Evolutionary conservation across 2,113 vertebrate genomes (phyloP).

Genomic region (Aramus guarauna): DNA sequence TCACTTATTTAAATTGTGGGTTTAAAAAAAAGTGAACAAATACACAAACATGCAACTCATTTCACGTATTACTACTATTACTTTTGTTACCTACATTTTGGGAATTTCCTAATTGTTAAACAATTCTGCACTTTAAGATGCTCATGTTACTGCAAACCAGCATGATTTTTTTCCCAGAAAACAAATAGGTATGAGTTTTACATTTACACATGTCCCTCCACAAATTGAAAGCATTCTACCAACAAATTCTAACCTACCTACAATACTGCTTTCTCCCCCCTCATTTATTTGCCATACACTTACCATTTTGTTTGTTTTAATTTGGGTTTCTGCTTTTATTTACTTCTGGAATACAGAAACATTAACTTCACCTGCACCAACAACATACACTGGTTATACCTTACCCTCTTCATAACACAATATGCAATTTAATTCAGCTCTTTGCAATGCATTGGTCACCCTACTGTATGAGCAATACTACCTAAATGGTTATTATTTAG

Average conservation of each 20-base stretch:
- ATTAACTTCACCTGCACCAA: neutral
- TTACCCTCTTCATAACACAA: neutral
- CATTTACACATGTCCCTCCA: neutral
- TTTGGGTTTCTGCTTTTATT: neutral
- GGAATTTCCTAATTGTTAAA: slow-evolving; percentile 43
- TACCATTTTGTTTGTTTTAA: neutral
- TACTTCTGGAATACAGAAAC: neutral
- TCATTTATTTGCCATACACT: neutral
- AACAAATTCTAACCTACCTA: neutral
- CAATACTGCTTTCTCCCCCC: neutral
- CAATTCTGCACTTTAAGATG: neutral
- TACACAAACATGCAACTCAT: neutral
- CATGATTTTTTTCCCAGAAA: neutral
- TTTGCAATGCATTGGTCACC: neutral
- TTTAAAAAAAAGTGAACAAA: neutral
- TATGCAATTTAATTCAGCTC: neutral
- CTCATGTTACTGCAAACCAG: neutral
- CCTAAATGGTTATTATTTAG: neutral
- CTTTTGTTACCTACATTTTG: neutral
- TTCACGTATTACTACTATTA: slow-evolving; percentile 35
- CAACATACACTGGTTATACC: neutral
- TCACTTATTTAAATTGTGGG: slow-evolving; percentile 54
- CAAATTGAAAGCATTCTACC: neutral
- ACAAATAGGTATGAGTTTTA: slow-evolving; percentile 3
- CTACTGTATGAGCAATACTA: neutral